Evolutionary conservation across 2,113 vertebrate species (phyloP).

Genomic region (Oplegnathus fasciatus): DNA sequence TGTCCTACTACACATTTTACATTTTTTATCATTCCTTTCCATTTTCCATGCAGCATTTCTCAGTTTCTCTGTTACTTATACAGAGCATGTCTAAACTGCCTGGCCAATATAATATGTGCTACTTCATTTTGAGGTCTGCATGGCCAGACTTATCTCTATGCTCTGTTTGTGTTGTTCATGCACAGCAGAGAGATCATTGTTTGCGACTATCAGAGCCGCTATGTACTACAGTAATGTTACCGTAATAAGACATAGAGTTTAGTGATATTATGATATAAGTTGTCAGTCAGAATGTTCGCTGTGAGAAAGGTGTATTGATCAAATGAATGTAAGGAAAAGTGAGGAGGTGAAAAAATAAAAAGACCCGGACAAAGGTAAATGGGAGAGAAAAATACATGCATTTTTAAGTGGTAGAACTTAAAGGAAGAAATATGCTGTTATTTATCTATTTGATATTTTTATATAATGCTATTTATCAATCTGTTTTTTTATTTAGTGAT

Average conservation of each 20-base stretch:
- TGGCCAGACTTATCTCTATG: conserved; percentile 9
- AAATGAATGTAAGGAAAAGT: not conserved
- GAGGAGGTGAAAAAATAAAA: not conserved
- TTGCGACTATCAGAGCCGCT: not conserved
- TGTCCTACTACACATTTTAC: not conserved
- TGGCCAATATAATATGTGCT: not conserved
- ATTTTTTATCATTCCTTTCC: not conserved
- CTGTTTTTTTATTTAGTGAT: not conserved
- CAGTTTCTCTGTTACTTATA: not conserved
- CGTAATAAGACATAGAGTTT: not conserved
- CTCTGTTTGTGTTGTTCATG: not conserved
- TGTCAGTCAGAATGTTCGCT: not conserved
- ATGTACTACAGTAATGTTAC: not conserved
- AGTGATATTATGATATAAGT: not conserved
- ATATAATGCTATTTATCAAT: not conserved
- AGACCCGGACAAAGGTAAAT: not conserved
- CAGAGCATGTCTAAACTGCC: conserved; percentile 11
- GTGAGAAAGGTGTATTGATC: not conserved
- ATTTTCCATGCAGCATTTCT: conserved; percentile 1
- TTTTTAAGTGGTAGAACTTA: not conserved
- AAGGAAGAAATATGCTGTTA: not conserved
- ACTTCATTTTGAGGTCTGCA: conserved; percentile 22
- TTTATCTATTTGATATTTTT: not conserved
- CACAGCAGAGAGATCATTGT: not conserved
- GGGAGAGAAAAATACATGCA: not conserved